phyloP scores from a whole-genome alignment of 2,797 vertebrate species.

The Perodicticus potto region DNA sequence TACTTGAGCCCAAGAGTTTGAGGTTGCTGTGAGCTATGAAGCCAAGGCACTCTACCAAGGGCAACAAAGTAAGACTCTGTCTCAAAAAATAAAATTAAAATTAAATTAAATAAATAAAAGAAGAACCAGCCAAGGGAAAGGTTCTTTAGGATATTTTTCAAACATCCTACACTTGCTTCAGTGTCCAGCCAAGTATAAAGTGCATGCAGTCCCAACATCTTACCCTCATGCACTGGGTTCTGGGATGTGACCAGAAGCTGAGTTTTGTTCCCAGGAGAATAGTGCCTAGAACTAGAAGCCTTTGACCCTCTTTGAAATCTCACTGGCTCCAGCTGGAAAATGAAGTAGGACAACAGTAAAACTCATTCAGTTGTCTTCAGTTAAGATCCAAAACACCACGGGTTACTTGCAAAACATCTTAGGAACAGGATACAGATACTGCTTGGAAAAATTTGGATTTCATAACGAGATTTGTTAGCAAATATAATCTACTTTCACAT shows the following conservation, averaged over 20 bases:
- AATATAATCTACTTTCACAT: slow-evolving; percentile 63
- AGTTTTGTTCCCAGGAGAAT: slow-evolving; percentile 39
- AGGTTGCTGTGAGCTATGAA: background rate
- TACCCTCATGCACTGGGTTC: background rate
- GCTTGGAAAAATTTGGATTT: slow-evolving; percentile 46
- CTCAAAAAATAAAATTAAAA: background rate
- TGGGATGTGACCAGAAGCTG: background rate
- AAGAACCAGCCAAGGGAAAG: background rate
- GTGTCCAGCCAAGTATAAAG: background rate
- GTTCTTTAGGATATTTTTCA: slow-evolving; percentile 13
- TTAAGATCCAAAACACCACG: background rate
- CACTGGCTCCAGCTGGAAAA: background rate
- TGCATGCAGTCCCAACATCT: background rate
- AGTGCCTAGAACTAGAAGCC: background rate
- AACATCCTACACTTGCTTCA: background rate
- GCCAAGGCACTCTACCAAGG: background rate
- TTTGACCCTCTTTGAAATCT: slow-evolving; percentile 1
- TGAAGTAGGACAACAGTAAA: background rate
- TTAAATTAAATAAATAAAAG: slow-evolving; percentile 18
- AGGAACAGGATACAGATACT: slow-evolving; percentile 1
- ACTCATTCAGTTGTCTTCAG: slow-evolving; percentile 30
- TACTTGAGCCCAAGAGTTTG: background rate
- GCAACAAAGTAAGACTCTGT: background rate
- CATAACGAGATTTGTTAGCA: slow-evolving; percentile 54
- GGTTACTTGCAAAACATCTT: slow-evolving; percentile 36